A percentile compares a stretch with the other conserved stretches of the same genome.
phyloP scores from a whole-genome alignment of 2,113 vertebrate species.

The Vireo altiloquus region DNA sequence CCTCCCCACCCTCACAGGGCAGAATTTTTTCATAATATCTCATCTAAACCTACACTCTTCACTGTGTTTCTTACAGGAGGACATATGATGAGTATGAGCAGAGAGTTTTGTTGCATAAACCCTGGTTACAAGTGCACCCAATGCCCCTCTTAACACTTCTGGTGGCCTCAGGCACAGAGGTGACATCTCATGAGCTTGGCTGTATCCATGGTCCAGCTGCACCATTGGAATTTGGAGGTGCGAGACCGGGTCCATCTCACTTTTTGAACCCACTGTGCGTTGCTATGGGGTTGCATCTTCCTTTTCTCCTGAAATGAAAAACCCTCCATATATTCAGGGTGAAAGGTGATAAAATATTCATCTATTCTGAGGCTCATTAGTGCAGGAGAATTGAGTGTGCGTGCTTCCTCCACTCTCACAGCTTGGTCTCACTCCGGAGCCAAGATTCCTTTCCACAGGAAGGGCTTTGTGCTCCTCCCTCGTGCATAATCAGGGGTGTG shows the following conservation, averaged over 20 bases:
- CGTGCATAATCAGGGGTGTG: rapidly evolving
- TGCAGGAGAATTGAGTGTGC: not conserved
- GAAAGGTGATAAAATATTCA: not conserved
- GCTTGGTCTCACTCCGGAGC: not conserved
- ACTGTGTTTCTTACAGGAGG: not conserved
- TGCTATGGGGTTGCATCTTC: not conserved
- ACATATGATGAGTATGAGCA: not conserved
- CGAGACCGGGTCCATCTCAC: rapidly evolving
- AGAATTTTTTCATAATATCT: not conserved
- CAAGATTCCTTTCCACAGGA: not conserved
- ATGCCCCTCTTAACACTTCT: not conserved
- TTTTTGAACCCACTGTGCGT: rapidly evolving
- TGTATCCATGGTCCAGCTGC: not conserved
- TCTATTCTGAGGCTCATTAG: not conserved
- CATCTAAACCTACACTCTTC: not conserved
- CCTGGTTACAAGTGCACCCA: not conserved
- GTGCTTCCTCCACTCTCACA: not conserved
- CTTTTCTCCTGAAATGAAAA: not conserved
- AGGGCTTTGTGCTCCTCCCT: not conserved
- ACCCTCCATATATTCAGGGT: not conserved
- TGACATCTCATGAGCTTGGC: not conserved
- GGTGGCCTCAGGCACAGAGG: not conserved
- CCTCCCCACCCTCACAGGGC: not conserved
- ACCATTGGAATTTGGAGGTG: not conserved
- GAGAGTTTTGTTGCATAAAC: not conserved